Conservation (phyloP, 2,113 vertebrate genomes). For the Alethe castanea region DNA sequence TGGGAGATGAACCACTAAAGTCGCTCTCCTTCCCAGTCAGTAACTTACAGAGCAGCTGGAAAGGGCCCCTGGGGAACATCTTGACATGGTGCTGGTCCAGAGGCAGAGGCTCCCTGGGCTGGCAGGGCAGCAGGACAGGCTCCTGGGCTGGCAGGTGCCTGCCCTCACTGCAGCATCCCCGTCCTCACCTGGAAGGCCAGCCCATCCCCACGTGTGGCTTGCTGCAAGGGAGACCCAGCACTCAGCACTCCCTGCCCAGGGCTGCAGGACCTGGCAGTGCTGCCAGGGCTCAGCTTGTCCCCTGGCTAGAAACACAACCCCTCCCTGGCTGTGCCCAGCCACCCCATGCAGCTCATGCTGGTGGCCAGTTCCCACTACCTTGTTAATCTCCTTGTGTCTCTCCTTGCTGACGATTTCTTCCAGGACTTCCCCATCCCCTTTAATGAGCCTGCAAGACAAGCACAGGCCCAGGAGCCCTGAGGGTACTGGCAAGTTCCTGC, state of each 20-base stretch:
- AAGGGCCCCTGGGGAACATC: neutral
- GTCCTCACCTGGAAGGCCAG: constrained; percentile 87
- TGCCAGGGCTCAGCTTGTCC: neutral
- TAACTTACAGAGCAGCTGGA: neutral
- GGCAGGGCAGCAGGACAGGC: neutral
- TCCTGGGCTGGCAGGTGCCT: neutral
- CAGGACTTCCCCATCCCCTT: constrained; percentile 93
- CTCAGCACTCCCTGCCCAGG: neutral
- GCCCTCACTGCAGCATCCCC: constrained; percentile 71
- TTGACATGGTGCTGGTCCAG: neutral
- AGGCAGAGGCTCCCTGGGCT: neutral
- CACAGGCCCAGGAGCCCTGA: fast-evolving
- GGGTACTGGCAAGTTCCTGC: neutral
- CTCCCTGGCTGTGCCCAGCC: neutral
- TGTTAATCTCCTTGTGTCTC: constrained; percentile 92
- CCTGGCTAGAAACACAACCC: neutral
- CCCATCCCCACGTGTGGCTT: constrained; percentile 87
- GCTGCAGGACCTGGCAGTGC: fast-evolving
- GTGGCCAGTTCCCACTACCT: constrained; percentile 72
- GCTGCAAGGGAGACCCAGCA: constrained; percentile 60
- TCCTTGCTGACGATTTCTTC: constrained; percentile 95
- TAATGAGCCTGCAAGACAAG: constrained; percentile 82
- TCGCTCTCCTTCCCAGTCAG: neutral
- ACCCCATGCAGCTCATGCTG: neutral
- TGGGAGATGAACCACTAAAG: neutral